Evolutionary conservation across 2,113 vertebrate species (phyloP), one percentile per base, ranked within the genome.

Genomic region (Solea solea): DNA sequence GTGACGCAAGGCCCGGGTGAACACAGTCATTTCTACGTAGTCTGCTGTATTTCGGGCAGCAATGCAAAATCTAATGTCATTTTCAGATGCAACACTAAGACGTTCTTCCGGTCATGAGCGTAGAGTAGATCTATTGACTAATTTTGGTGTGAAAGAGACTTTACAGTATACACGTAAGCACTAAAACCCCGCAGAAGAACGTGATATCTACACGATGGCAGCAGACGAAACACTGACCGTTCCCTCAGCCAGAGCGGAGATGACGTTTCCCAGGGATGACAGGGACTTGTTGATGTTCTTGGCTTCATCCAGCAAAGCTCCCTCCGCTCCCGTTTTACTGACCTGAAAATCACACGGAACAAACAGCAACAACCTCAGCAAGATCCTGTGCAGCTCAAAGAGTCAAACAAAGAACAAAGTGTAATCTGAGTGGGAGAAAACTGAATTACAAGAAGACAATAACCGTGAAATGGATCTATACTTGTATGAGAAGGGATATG

Each of bases 251-350:
- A 99, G 86, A 50, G 97, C 97, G 6, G 97, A 98, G 87, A 99
- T 99, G 86, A 99, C 97, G 60, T 99, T 99, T 70, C 97, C 97
- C 82, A 99, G 94, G 55, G 97, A 96, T 41, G 97, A 99, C 84
- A 99, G 92, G 66, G 97, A 99, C 89, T 98, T 99, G 92, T 99
- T 99, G 93, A 99, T 99, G 87, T 99, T 99, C 91, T 99, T 99
- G 42, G 97, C 97, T 88, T 99, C 97, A 84, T 98, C 97, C 76
- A 99, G 88, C 48, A 98, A 93, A 12, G 97, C 95, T 85, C 97
- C 97, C 91, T 99, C 97, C 41, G 97, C 97, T 93, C 97, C 97
- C 39, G 97, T 99, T 95, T 99, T 99, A 95, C 97, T 98, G 92
- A 99, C 97, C 97, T 99, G 81, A 21, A 28, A 63, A 52, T 27